phyloP scores from a whole-genome alignment of 2,888 invertebrate species.

The Plagiodera versicolora region DNA sequence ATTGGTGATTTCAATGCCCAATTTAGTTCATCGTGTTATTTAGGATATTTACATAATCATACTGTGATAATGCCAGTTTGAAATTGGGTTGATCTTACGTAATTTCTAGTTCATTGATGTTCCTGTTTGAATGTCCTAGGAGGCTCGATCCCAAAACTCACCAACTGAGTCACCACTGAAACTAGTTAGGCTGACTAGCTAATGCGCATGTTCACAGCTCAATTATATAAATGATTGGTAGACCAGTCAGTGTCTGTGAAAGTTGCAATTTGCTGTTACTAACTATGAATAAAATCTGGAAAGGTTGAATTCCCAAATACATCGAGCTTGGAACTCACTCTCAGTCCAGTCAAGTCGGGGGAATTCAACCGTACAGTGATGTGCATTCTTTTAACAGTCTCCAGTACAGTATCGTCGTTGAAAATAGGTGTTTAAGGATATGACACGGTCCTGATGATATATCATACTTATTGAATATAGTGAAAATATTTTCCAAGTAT shows the following conservation, averaged over 20 bases:
- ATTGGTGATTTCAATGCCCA: conserved; percentile 49
- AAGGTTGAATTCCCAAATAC: neutral
- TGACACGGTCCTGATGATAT: neutral
- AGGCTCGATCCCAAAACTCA: conserved; percentile 11
- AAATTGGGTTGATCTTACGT: conserved; percentile 61
- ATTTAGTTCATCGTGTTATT: conserved; percentile 52
- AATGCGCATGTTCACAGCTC: too few species aligned
- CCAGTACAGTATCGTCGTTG: conserved; percentile 1
- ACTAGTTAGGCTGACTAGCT: neutral
- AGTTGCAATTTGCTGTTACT: neutral
- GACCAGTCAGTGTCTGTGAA: neutral
- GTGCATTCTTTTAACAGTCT: neutral
- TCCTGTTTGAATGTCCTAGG: conserved; percentile 16
- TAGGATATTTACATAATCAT: conserved; percentile 58
- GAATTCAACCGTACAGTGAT: neutral
- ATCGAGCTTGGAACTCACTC: neutral
- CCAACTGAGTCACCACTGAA: neutral
- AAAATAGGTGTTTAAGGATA: neutral
- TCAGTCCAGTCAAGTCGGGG: neutral
- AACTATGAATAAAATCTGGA: neutral
- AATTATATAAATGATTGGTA: neutral
- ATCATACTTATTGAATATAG: neutral
- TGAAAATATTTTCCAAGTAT: neutral
- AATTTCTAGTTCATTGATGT: conserved; percentile 24
- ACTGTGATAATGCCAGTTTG: conserved; percentile 71